Evolutionary conservation across 2,888 invertebrate genomes (phyloP).

Genomic region (Synanthedon tipuliformis): DNA sequence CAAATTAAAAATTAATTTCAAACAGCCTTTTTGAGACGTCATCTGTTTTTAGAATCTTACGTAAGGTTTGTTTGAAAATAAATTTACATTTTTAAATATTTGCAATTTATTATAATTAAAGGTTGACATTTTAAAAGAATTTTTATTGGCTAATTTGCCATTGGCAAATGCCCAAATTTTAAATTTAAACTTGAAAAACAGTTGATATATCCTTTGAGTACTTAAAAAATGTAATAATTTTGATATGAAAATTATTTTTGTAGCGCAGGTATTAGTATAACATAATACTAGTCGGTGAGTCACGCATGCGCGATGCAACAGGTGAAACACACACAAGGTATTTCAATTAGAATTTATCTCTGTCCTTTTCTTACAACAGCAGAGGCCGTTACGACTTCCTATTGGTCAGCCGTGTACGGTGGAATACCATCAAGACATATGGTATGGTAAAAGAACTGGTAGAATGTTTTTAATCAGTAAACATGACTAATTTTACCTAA

Average conservation of each 20-base stretch:
- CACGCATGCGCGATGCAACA: neutral
- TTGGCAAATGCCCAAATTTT: neutral
- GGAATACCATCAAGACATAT: neutral
- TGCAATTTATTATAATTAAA: conserved; percentile 2
- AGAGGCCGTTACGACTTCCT: neutral
- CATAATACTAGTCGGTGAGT: neutral
- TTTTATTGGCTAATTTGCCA: neutral
- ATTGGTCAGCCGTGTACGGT: neutral
- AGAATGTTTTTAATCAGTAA: too few species aligned
- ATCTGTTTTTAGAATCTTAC: too few species aligned
- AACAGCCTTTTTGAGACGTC: too few species aligned
- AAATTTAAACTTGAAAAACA: neutral
- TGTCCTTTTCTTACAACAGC: neutral
- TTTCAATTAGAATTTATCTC: neutral
- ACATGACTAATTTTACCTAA: too few species aligned
- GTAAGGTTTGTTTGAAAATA: too few species aligned
- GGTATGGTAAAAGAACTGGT: too few species aligned
- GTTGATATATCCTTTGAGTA: neutral
- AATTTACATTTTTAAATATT: too few species aligned
- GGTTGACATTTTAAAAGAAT: neutral
- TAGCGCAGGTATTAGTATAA: neutral
- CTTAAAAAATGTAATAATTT: neutral
- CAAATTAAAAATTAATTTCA: too few species aligned
- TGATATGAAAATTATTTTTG: neutral
- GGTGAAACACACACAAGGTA: neutral